Evolutionary conservation across 2,113 vertebrate species (phyloP).

Genomic region (Odocoileus hemionus): DNA sequence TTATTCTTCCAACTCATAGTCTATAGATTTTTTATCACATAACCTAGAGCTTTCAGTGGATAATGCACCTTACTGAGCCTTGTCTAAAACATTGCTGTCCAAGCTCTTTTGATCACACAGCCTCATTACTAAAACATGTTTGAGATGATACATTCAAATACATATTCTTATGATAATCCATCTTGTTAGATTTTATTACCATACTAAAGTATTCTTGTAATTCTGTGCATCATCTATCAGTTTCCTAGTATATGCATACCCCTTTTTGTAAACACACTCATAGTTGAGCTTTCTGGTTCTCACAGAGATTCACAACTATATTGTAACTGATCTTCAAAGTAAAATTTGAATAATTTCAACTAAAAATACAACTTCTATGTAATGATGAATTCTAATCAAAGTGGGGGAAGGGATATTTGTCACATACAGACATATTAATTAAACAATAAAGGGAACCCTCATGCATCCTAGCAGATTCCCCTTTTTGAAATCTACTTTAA

Average conservation of each 20-base stretch:
- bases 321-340: neutral
- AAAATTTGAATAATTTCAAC: neutral
- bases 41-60: neutral
- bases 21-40: neutral
- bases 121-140: neutral
- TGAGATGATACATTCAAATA: neutral
- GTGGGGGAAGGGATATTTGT: neutral
- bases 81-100: neutral
- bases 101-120: neutral
- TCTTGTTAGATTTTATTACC: neutral
- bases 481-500: constrained; percentile 9
- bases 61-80: neutral
- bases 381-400: neutral
- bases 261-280: neutral
- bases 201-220: neutral
- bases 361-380: neutral
- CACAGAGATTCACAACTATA: neutral
- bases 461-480: neutral
- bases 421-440: neutral
- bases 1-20: neutral
- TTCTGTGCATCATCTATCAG: neutral
- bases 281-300: neutral
- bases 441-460: neutral
- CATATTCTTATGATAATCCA: neutral
- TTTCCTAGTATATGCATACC: neutral